Base-by-base conservation (phyloP, 2,113 vertebrate genomes). In the Dolichallabes microphthalmus region DNA sequence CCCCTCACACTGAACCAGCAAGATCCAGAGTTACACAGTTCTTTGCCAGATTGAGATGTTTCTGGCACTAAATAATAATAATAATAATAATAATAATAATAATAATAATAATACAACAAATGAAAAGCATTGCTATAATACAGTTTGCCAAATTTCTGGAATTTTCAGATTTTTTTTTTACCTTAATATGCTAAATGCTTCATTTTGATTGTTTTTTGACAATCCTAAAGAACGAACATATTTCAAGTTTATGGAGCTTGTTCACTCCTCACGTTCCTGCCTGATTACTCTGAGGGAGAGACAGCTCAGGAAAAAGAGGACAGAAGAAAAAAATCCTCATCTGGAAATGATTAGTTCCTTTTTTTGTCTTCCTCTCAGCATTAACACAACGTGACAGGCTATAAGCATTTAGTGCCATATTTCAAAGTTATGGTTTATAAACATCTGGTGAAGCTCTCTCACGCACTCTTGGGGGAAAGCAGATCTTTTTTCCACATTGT, bases 331-430 rank as follows among this genome's bases (percentile, higher is more conserved):
- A 89, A 81, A 94, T 92, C 93, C 92, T 96, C 96, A 96, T 96
- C 95, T 97, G 96, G 95, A 96, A 96, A 95, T 95, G 94, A 96
- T 97, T 96, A 96, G 82, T 53, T n/a, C 74, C 74, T 85, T 86
- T 82, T 45, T 89, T 79, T 93, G 93, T 96, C 95, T 95, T 96
- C 95, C 96, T 95, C 76, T 90, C 88, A 89, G 86, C 86, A 89
- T 89, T 89, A 87, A 89, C 86, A 87, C 95, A 90, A 92, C 83
- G 83, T 90, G 91, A 90, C 88, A 92, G 90, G 86, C 84, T 88
- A 84, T 89, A 86, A 90, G 88, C 87, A 89, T 89, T 96, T 90
- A 87, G 86, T 87, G 87, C 85, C 85, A 88, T 91, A 90, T 92
- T 92, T 91, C 88, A 90, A 87, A 92, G 88, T 91, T 92, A 89